Base-by-base conservation (phyloP, 2,888 invertebrate species). In the Spodoptera littoralis region DNA sequence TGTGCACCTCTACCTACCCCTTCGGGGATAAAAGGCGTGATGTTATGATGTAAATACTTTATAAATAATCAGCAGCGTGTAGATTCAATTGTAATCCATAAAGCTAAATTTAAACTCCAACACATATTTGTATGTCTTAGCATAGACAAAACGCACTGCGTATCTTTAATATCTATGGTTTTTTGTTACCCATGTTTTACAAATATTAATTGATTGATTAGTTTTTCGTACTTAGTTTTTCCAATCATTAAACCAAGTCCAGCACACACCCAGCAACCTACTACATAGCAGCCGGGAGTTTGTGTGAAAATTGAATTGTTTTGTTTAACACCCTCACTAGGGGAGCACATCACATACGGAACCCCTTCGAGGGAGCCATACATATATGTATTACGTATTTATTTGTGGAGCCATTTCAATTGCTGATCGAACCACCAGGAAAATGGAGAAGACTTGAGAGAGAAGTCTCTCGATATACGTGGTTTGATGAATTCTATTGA, bases 281-380 rank as follows among this genome's bases (percentile, higher is more conserved):
- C 79, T 47, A 30, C 49, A 53, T 0, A 0, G 60, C 77, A 43
- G 0, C 66, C 63, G 56, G 30, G 52, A 57, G 57, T 67, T 70
- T 69, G 75, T 62, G 72, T 77, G 76, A 72, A 77, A 75, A 82
- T 79, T 77, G 76, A 79, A 81, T 81, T 78, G 81, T 81, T 78
- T 81, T 77, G 78, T 73, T 71, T 73, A 73, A 76, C 72, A 66
- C 70, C 58, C 36, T 57, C 44, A 42, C 64, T 65, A 73, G 46
- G 61, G 68, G 68, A 63, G 13, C 55, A 11, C 57, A 52, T 36
- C 50, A 48, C 65, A 57, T 51, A 54, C 47, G 59, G 46, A 24
- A 53, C 60, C 59, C 46, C 18, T 51, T 54, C 50, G 42, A 60
- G 30, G 43, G 63, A 42, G 50, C 54, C 59, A 53, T 62, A 72